phyloP scores from a whole-genome alignment of 2,113 vertebrate genomes.

The Ageneiosus marmoratus region DNA sequence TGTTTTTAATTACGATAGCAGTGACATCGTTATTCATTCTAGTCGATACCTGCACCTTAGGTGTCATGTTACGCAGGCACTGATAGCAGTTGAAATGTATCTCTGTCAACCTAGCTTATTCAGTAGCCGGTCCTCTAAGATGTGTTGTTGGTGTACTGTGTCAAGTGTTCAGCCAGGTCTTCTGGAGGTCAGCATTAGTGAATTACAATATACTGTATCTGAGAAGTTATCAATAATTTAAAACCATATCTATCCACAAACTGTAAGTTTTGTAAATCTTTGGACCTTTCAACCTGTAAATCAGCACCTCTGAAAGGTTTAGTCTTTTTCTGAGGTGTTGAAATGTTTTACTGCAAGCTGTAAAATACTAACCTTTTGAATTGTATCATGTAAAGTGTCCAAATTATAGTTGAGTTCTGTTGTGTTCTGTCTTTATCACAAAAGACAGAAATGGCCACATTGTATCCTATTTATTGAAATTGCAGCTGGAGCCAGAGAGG shows the following conservation, averaged over 20 bases:
- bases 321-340: background rate
- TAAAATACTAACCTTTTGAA: background rate
- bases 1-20: conserved; percentile 52
- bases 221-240: conserved; percentile 11
- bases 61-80: conserved; percentile 46
- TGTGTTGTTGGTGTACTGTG: conserved; percentile 23
- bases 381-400: background rate
- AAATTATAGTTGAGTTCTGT: background rate
- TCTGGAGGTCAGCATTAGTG: background rate
- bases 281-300: background rate
- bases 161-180: conserved; percentile 12
- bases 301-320: background rate
- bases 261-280: background rate
- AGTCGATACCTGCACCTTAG: conserved; percentile 53
- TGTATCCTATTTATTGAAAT: background rate
- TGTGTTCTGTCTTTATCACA: background rate
- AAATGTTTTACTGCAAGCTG: background rate
- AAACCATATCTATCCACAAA: background rate
- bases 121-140: background rate
- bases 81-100: conserved; percentile 38
- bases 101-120: conserved; percentile 17
- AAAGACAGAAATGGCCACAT: background rate
- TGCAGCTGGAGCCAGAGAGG: too few species aligned
- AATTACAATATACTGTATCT: conserved; percentile 1
- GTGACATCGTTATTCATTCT: conserved; percentile 62